phyloP scores from a whole-genome alignment of 2,888 invertebrate genomes.

The Ferrisia virgata region DNA sequence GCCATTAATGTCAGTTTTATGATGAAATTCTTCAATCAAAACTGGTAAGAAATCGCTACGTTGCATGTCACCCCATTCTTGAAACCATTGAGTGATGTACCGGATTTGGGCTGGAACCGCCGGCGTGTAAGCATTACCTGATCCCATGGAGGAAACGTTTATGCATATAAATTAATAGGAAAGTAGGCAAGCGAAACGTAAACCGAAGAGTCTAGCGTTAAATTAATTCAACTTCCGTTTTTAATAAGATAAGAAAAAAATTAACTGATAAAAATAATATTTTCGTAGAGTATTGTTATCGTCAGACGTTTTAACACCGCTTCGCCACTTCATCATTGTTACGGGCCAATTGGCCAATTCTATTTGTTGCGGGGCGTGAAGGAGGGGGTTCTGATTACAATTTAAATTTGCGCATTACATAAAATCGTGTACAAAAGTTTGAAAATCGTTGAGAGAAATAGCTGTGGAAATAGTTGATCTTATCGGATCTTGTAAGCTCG shows the following conservation, averaged over 20 bases:
- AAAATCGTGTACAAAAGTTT: too few relatives aligned
- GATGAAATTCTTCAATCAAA: slow-evolving; percentile 64
- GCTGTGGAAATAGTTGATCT: too few relatives aligned
- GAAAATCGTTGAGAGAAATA: too few relatives aligned
- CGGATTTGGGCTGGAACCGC: slow-evolving; percentile 71
- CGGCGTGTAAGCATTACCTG: slow-evolving; percentile 51
- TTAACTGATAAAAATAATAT: not conserved
- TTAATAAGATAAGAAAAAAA: not conserved
- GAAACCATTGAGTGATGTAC: slow-evolving; percentile 82
- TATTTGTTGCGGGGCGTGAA: too few relatives aligned
- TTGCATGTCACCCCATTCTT: slow-evolving; percentile 85
- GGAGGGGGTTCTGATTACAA: too few relatives aligned
- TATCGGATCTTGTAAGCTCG: too few relatives aligned
- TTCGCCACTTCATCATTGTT: too few relatives aligned
- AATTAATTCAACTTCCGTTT: slow-evolving; percentile 17
- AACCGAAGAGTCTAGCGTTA: not conserved
- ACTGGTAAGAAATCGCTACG: slow-evolving; percentile 78
- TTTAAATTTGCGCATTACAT: too few relatives aligned
- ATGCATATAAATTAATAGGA: not conserved
- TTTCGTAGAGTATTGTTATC: not conserved
- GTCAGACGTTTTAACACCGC: not conserved
- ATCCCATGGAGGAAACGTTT: slow-evolving; percentile 47
- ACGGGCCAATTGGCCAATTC: too few relatives aligned
- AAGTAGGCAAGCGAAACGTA: not conserved
- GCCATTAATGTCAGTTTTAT: slow-evolving; percentile 68